Evolutionary conservation across 2,113 vertebrate genomes (phyloP), one percentile per base, ranked within the genome.

Genomic region (Speoplatyrhinus poulsoni): DNA sequence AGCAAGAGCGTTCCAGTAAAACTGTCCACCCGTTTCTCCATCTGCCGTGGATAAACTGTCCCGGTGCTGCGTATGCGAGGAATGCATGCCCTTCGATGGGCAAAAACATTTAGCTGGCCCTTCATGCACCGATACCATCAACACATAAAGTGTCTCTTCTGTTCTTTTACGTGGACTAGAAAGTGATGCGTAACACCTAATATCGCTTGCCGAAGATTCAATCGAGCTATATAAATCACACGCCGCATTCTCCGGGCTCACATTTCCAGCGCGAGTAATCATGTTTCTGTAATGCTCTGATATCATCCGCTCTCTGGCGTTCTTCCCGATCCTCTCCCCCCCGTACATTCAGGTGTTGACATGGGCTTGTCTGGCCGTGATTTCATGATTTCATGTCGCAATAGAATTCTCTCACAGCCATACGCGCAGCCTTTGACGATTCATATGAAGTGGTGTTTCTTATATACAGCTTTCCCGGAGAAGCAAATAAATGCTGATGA

Each of bases 281-380:
- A 36, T 55, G 79, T 54, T 53, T 64, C 61, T 12, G 6, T 1
- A 57, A 32, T 15, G 1, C 52, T 83, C 69, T 56, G 69, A 15
- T 68, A 62, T 77, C 76, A 52, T 12, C 57, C 6, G 49, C 59
- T 54, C 32, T 53, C 57, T 9, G 57, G 26, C 50, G 6, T 53
- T 72, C 69, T 32, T 49, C 49, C 17, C 74, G 0, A 46, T 57
- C 65, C 67, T n/a, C 49, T 49, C 55, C 67, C 70, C n/a, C 17
- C 46, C 10, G 52, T 46, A 59, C n/a, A 62, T 36, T 75, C 52
- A 81, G 77, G 83, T 80, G 76, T 63, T 76, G 73, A 79, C 80
- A 69, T 1, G 4, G 9, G 1, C 62, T 65, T 54, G 3, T 72
- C 76, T 60, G 66, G 8, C 12, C 69, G 70, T 70, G n/a, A n/a